A percentile compares a stretch with the other conserved stretches of the same genome.
These are phyloP conservation scores for Paratilapia polleni DNA, from an alignment of 2,113 vertebrate species.

Conservation along the genomic window DNA sequence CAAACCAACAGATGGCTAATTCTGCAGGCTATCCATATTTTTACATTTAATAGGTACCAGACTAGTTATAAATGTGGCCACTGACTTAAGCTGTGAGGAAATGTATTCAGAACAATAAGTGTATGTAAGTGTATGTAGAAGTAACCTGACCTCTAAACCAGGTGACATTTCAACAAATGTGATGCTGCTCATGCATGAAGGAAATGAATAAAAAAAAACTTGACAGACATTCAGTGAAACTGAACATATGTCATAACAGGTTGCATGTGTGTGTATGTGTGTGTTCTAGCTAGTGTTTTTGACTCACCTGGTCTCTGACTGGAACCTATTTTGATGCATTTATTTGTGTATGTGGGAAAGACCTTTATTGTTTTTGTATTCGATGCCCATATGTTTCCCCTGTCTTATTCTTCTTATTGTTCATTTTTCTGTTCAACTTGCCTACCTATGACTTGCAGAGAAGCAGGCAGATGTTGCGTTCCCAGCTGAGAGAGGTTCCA, in stretches of 20 bases:
- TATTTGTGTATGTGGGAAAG: not conserved
- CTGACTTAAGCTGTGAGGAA: not conserved
- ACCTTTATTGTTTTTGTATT: accelerated
- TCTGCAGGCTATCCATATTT: not conserved
- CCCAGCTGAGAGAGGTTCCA: too few species aligned
- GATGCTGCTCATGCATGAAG: not conserved
- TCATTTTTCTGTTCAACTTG: too few species aligned
- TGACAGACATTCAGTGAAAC: too few species aligned
- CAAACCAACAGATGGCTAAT: not conserved
- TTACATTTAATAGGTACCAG: not conserved
- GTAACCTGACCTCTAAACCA: not conserved
- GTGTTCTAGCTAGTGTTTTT: not conserved
- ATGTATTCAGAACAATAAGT: not conserved
- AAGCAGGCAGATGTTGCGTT: too few species aligned
- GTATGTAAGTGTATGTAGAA: too few species aligned
- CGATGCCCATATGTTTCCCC: not conserved
- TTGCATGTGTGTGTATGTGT: not conserved
- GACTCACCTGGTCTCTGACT: not conserved
- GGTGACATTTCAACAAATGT: not conserved
- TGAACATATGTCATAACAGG: too few species aligned
- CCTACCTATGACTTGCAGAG: too few species aligned
- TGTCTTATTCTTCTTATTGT: too few species aligned
- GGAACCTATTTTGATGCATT: not conserved
- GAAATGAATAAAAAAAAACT: not conserved
- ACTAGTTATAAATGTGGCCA: not conserved